Conservation (phyloP, 1,140 invertebrate species). For the Dufourea novaeangliae region DNA sequence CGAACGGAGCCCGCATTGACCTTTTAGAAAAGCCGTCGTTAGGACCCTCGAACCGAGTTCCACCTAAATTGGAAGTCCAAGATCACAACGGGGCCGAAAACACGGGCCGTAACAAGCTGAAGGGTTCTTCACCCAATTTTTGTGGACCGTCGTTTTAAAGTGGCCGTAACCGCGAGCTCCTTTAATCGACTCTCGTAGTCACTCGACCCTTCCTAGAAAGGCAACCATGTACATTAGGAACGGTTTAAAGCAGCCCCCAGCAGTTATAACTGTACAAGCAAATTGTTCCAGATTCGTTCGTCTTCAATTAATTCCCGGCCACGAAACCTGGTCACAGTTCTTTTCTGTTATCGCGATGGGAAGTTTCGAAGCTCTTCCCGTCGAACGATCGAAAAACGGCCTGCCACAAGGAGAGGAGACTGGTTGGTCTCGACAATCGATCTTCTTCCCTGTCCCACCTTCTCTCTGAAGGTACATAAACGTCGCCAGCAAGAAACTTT, state of each 20-base stretch:
- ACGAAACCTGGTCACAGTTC: background rate
- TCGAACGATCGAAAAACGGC: background rate
- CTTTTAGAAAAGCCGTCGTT: background rate
- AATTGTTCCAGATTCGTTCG: background rate
- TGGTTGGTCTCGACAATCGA: background rate
- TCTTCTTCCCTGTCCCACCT: background rate
- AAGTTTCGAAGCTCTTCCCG: background rate
- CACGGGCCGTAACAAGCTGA: constrained; percentile 31
- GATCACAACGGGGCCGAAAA: constrained; percentile 34
- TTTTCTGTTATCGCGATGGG: background rate
- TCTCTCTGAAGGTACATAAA: background rate
- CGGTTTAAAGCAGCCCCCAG: too few species aligned
- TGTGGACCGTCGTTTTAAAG: constrained; percentile 8
- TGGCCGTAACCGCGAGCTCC: constrained; percentile 20
- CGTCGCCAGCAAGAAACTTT: background rate
- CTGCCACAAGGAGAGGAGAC: background rate
- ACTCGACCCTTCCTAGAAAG: background rate
- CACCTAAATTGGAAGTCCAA: constrained; percentile 16
- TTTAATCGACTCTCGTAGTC: constrained; percentile 37
- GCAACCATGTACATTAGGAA: too few species aligned
- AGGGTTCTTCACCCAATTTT: constrained; percentile 22
- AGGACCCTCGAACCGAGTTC: background rate
- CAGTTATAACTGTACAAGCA: too few species aligned
- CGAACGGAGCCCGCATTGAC: background rate
- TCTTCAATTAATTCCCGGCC: background rate